A percentile compares a stretch with the other conserved stretches of the same genome.
phyloP scores from a whole-genome alignment of 2,888 invertebrate species.

The Torymus tubicola region DNA sequence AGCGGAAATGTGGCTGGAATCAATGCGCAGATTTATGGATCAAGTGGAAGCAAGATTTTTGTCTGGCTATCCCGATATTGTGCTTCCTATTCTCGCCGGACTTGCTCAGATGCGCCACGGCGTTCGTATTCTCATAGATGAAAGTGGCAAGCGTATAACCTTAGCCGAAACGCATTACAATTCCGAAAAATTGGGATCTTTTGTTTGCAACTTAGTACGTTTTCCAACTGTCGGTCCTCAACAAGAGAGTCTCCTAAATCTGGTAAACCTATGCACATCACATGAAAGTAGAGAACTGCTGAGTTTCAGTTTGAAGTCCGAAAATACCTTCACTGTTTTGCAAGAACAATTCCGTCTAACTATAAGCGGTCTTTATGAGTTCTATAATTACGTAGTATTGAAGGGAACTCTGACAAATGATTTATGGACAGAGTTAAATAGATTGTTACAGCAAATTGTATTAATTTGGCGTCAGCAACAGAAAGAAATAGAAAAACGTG shows the following conservation, averaged over 20 bases:
- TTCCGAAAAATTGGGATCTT: conserved; percentile 61
- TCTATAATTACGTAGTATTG: conserved; percentile 82
- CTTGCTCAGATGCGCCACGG: conserved; percentile 84
- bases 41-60: conserved; percentile 79
- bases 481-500: conserved; percentile 81
- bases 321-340: conserved; percentile 67
- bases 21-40: conserved; percentile 79
- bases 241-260: conserved; percentile 71
- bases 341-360: conserved; percentile 80
- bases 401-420: conserved; percentile 77
- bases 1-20: conserved; percentile 78
- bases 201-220: conserved; percentile 77
- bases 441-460: conserved; percentile 81
- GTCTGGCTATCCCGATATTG: conserved; percentile 87
- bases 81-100: conserved; percentile 84
- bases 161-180: conserved; percentile 67
- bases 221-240: conserved; percentile 77
- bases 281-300: conserved; percentile 74
- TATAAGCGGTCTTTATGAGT: conserved; percentile 84
- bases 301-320: conserved; percentile 69
- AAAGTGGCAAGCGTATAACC: conserved; percentile 77
- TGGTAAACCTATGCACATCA: conserved; percentile 78
- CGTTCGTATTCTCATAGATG: conserved; percentile 79
- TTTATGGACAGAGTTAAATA: conserved; percentile 77
- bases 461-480: conserved; percentile 88